Base-by-base conservation (phyloP, 2,888 invertebrate species). In the Tyria jacobaeae region DNA sequence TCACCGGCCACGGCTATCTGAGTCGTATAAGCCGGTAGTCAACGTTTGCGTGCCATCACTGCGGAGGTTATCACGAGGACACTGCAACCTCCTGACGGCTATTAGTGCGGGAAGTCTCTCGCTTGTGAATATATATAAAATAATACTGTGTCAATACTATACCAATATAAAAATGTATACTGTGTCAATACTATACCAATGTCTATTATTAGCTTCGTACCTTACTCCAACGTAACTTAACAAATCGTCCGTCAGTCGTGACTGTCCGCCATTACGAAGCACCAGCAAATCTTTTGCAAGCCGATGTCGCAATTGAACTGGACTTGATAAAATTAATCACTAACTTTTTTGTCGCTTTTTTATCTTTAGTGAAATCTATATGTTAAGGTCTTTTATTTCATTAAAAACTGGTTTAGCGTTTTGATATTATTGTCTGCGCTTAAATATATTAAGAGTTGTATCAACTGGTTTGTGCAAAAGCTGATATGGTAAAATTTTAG, bases 311-410 rank as follows among this genome's bases (percentile, higher is more conserved):
- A 75, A 75, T 27, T 37, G 39, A 24, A 34, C 49, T 53, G 60
- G 67, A 71, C 57, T 69, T 71, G 60, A 66, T 73, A 66, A 67
- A 65, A 67, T 62, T 71, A 68, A 71, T 69, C 64, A 56, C 57
- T 39, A 41, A 9, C 47, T 75, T 76, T 75, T 75, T 73, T 64
- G 51, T 54, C 48, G 37, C 56, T 71, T 74, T 76, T 72, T 55
- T 76, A 64, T 5, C 2, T 53, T 41, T 54, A 74, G 75, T 60
- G 75, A 75, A 75, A 75, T 66, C 54, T 41, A 63, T 74, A 76
- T 74, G 75, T 70, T 76, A 75, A 75, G 75, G 75, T 65, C n/a
- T n/a, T n/a, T n/a, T n/a, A n/a, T 76, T 51, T 51, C 49, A 47
- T 56, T 56, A 44, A 14, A n/a, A 73, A 75, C 75, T 53, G 48